Evolutionary conservation across 2,113 vertebrate genomes (phyloP).

Genomic region (Triplophysa dalaica): DNA sequence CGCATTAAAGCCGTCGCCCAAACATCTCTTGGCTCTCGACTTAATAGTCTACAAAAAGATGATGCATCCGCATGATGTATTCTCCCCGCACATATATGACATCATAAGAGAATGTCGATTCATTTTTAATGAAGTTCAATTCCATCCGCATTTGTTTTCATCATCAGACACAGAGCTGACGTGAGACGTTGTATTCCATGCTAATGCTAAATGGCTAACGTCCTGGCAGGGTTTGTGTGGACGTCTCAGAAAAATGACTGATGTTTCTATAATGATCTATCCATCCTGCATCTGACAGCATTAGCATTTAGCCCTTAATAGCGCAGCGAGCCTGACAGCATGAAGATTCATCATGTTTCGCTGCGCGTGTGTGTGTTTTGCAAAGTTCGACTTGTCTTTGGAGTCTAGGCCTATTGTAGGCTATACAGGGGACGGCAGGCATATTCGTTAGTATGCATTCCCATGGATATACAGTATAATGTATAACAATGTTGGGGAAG

Average conservation of each 20-base stretch:
- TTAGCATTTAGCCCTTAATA: slow-evolving; percentile 44
- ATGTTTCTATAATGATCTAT: slow-evolving; percentile 39
- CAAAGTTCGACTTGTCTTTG: slow-evolving; percentile 16
- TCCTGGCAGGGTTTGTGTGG: slow-evolving; percentile 25
- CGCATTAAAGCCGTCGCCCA: neutral
- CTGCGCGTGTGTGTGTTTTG: neutral
- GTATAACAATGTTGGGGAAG: too few relatives aligned
- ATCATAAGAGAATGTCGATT: slow-evolving; percentile 19
- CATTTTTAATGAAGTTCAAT: slow-evolving; percentile 13
- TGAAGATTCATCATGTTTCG: slow-evolving; percentile 38
- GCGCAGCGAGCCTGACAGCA: slow-evolving; percentile 24
- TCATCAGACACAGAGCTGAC: neutral
- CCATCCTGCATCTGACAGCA: slow-evolving; percentile 35
- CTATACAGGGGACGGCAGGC: neutral
- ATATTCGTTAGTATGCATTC: neutral
- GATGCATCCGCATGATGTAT: neutral
- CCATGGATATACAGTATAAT: neutral
- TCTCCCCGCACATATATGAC: neutral
- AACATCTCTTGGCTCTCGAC: neutral
- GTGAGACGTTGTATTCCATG: slow-evolving; percentile 23
- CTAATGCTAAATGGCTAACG: slow-evolving; percentile 34
- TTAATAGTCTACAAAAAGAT: neutral
- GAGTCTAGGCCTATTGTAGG: neutral
- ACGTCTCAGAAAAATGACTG: slow-evolving; percentile 40
- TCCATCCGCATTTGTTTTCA: slow-evolving; percentile 26